Conservation (phyloP, 2,113 vertebrate species). For the Apodemus sylvaticus region DNA sequence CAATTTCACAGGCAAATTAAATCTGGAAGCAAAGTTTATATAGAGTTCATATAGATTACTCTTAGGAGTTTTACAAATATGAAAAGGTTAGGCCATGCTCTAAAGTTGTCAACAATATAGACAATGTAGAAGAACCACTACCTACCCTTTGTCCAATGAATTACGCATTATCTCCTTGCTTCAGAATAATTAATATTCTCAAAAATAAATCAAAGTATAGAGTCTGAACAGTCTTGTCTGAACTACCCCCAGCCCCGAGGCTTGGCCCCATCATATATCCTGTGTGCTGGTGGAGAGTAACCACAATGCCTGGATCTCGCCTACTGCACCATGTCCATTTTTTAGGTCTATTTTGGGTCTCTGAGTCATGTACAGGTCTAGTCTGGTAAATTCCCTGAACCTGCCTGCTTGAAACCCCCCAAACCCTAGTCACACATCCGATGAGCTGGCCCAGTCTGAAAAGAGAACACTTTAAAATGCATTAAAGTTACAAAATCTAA, state of each 20-base stretch:
- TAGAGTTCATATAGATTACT: neutral
- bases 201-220: neutral
- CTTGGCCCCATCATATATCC: neutral
- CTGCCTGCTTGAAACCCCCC: neutral
- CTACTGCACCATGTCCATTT: neutral
- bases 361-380: neutral
- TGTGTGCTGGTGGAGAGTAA: neutral
- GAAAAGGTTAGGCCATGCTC: neutral
- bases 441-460: neutral
- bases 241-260: neutral
- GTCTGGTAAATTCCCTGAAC: neutral
- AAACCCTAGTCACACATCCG: neutral
- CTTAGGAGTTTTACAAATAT: neutral
- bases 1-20: neutral
- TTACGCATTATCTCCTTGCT: neutral
- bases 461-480: neutral
- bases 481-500: no score
- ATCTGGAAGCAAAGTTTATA: neutral
- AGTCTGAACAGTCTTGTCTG: neutral
- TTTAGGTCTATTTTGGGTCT: neutral
- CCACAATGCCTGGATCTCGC: neutral
- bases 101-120: neutral
- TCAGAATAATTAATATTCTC: neutral
- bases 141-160: neutral
- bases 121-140: neutral